These are phyloP conservation scores for Parotia lawesii DNA, from an alignment of 2,113 vertebrate genomes.

Conservation along the genomic window DNA sequence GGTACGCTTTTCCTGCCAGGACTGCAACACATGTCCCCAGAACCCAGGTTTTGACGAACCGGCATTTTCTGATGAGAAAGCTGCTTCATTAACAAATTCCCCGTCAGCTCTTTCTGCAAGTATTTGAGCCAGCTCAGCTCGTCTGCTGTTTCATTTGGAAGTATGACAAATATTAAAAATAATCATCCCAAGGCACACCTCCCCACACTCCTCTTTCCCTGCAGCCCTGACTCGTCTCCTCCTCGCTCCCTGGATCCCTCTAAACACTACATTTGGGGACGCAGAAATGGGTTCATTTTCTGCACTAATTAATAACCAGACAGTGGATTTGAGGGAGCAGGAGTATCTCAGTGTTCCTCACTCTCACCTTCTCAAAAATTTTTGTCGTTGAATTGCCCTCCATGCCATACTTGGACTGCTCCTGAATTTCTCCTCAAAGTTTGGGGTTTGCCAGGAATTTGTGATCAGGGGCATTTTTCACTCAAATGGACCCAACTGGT, in stretches of 20 bases:
- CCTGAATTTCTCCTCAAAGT: neutral
- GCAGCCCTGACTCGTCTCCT: neutral
- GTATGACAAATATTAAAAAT: slow-evolving; percentile 13
- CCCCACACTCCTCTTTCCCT: neutral
- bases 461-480: neutral
- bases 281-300: neutral
- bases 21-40: neutral
- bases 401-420: rapidly evolving
- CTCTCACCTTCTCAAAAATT: neutral
- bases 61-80: slow-evolving; percentile 3
- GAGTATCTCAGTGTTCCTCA: neutral
- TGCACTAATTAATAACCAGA: neutral
- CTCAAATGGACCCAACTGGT: neutral
- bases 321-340: neutral
- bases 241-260: neutral
- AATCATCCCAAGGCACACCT: neutral
- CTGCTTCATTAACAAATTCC: slow-evolving; percentile 60
- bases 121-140: slow-evolving; percentile 48
- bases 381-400: rapidly evolving
- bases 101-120: slow-evolving; percentile 32
- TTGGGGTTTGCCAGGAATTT: neutral
- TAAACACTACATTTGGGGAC: neutral
- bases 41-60: slow-evolving; percentile 22
- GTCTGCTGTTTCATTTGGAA: slow-evolving; percentile 43
- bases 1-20: neutral